Evolutionary conservation across 2,113 vertebrate genomes (phyloP).

Genomic region (Osmerus eperlanus): DNA sequence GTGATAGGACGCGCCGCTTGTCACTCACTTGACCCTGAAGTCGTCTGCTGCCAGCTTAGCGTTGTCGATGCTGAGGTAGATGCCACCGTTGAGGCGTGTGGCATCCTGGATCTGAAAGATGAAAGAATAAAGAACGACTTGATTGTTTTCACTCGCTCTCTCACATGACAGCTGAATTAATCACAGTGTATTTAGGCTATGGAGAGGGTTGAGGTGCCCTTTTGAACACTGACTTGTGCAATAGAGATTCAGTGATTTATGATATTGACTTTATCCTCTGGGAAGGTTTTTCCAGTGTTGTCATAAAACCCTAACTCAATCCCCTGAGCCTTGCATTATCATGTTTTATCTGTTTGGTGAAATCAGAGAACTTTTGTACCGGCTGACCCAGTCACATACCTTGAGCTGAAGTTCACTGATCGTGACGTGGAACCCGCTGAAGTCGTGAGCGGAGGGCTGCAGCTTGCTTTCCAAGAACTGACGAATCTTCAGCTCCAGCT

Average conservation of each 20-base stretch:
- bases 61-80: slow-evolving; percentile 73
- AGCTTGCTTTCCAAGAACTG: slow-evolving; percentile 62
- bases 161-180: too few species aligned
- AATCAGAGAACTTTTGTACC: too few species aligned
- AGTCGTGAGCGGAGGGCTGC: slow-evolving; percentile 42
- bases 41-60: slow-evolving; percentile 73
- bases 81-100: slow-evolving; percentile 57
- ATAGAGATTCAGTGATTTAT: too few species aligned
- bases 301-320: too few species aligned
- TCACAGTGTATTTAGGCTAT: too few species aligned
- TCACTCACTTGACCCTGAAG: slow-evolving; percentile 75
- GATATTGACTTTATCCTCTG: too few species aligned
- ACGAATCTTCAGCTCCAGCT: slow-evolving; percentile 71
- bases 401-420: slow-evolving; percentile 62
- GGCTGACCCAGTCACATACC: slow-evolving; percentile 39
- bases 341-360: too few species aligned
- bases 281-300: too few species aligned
- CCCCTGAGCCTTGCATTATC: too few species aligned
- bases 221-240: too few species aligned
- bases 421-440: slow-evolving; percentile 35
- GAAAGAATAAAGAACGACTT: not conserved
- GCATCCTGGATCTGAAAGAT: slow-evolving; percentile 55
- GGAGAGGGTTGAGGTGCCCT: too few species aligned
- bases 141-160: not conserved
- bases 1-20: not conserved